A percentile compares a stretch with the other conserved stretches of the same genome.
These are phyloP conservation scores for Epizoanthus ramosus DNA, from an alignment of 92 coral and sea anemone genomes.

Conservation along the genomic window DNA sequence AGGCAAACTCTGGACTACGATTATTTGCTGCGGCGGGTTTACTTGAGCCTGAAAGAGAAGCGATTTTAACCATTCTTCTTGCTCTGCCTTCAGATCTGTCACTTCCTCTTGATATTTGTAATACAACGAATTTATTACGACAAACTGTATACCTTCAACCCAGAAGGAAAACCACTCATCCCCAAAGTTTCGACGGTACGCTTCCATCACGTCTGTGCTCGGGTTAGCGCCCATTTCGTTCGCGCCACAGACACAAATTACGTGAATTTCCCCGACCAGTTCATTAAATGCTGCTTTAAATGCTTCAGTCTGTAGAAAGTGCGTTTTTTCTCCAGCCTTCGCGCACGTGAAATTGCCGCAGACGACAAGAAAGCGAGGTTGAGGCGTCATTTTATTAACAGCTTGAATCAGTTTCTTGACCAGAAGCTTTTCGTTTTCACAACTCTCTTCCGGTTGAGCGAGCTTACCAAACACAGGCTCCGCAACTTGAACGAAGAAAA, in stretches of 20 bases:
- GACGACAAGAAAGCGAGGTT: constrained; percentile 79
- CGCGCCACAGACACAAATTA: constrained; percentile 81
- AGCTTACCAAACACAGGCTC: constrained; percentile 71
- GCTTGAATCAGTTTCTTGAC: constrained; percentile 54
- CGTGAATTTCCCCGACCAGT: constrained; percentile 70
- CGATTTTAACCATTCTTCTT: constrained; percentile 83
- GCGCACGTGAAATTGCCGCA: constrained; percentile 77
- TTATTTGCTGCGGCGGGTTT: constrained; percentile 79
- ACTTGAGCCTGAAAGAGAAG: constrained; percentile 79
- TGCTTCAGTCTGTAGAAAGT: constrained; percentile 77
- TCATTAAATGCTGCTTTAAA: constrained; percentile 73
- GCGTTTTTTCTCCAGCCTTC: constrained; percentile 62
- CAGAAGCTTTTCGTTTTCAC: constrained; percentile 59
- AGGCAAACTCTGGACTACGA: constrained; percentile 66
- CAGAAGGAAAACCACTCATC: constrained; percentile 91
- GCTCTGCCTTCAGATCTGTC: constrained; percentile 61
- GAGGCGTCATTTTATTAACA: constrained; percentile 76
- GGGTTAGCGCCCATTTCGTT: constrained; percentile 71
- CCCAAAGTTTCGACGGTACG: constrained; percentile 80
- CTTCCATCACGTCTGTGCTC: constrained; percentile 50
- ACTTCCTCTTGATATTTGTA: constrained; percentile 47
- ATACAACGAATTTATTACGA: constrained; percentile 77
- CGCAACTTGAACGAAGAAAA: constrained; percentile 83
- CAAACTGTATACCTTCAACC: constrained; percentile 87
- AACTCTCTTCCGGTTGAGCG: constrained; percentile 84